Conservation (phyloP, 2,113 vertebrate genomes). For the Eurypyga helias region DNA sequence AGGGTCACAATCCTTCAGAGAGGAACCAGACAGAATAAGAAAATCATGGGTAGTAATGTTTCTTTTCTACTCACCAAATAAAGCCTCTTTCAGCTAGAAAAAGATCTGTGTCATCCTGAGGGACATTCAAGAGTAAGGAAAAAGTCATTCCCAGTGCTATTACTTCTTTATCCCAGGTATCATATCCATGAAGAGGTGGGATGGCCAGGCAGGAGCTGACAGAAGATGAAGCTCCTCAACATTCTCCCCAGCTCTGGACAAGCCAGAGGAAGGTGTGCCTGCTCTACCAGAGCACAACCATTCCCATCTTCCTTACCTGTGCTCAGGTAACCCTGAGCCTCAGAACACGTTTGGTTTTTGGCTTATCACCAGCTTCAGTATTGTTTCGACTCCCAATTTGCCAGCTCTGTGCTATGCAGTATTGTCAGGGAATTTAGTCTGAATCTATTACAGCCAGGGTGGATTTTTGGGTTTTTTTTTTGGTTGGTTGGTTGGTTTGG, state of each 20-base stretch:
- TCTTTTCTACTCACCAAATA: not conserved
- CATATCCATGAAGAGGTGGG: not conserved
- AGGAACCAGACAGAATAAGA: not conserved
- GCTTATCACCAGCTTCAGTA: not conserved
- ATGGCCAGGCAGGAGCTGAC: not conserved
- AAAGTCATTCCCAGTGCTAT: not conserved
- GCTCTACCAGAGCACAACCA: not conserved
- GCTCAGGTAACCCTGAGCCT: not conserved
- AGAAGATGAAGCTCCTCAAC: not conserved
- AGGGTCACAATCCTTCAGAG: not conserved
- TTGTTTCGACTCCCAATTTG: not conserved
- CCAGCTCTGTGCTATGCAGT: not conserved
- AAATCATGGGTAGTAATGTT: accelerated
- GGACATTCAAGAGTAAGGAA: not conserved
- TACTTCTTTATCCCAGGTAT: not conserved
- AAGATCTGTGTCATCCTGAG: not conserved
- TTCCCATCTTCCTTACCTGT: not conserved
- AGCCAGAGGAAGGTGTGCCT: accelerated
- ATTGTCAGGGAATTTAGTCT: not conserved
- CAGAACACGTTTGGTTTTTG: not conserved
- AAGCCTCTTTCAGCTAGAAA: not conserved
- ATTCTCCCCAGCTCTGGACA: not conserved
- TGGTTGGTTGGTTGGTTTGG: too few species aligned
- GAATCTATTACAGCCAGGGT: not conserved
- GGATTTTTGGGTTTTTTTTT: too few species aligned